Evolutionary conservation across 2,888 invertebrate species (phyloP).

Genomic region (Apodemia zela): DNA sequence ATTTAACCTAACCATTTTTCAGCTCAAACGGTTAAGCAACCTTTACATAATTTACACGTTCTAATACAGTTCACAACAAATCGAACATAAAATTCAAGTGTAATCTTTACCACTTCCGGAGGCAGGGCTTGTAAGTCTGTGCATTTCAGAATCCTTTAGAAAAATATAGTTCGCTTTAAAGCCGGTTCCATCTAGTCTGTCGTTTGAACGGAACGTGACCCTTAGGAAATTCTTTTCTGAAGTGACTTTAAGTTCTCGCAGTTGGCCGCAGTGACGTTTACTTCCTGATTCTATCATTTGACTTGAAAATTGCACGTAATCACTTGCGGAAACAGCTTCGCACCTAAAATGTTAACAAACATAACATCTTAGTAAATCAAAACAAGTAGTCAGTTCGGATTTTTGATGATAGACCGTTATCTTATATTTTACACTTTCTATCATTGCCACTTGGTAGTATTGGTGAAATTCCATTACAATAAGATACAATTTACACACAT

Average conservation of each 20-base stretch:
- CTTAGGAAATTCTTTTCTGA: constrained; percentile 95
- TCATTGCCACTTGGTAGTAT: too few species aligned
- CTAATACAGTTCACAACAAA: too few species aligned
- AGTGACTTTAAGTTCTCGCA: constrained; percentile 87
- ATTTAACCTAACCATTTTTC: too few species aligned
- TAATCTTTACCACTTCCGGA: constrained; percentile 46
- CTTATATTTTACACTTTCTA: too few species aligned
- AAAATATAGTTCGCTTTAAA: constrained; percentile 96
- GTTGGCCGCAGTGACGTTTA: constrained; percentile 91
- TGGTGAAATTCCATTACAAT: too few species aligned
- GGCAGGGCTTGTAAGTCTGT: constrained; percentile 62
- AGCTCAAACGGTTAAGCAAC: too few species aligned
- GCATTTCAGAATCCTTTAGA: constrained; percentile 83
- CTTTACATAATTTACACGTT: too few species aligned
- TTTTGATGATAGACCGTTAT: too few species aligned
- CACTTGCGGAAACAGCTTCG: constrained; percentile 93
- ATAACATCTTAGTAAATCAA: neutral
- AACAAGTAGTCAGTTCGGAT: neutral
- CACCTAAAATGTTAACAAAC: constrained; percentile 83
- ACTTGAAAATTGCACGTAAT: constrained; percentile 97
- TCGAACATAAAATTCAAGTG: too few species aligned
- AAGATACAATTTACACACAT: too few species aligned
- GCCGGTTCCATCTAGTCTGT: constrained; percentile 94
- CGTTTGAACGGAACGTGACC: constrained; percentile 96
- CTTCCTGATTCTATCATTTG: constrained; percentile 92